Evolutionary conservation across 2,797 vertebrate species (phyloP), one percentile per base, ranked within the genome.

Genomic region (Oreonectes daqikongensis): DNA sequence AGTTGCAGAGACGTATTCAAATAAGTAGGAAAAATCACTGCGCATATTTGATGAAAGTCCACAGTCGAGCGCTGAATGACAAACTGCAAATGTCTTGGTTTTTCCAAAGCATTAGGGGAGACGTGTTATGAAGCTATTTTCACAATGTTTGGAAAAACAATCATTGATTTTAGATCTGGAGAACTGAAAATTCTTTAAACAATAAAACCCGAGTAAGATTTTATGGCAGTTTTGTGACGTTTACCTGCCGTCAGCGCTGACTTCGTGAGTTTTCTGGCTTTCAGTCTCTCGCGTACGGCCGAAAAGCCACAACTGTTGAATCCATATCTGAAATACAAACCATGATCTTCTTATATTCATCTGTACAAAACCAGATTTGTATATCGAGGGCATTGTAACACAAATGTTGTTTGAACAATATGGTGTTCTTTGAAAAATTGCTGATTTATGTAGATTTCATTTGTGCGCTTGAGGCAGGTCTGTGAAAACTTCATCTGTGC

Each of bases 261-360:
- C 88, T 99, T 97, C 0, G 68, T 74, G 26, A 87, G 85, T 78
- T 85, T 87, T 26, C 97, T 93, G 44, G 89, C 89, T 57, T 86
- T 88, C 53, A 99, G 88, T 84, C 96, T 91, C 65, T 81, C 90
- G 40, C 92, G 91, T 63, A 95, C 95, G 0, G 53, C 93, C 0
- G 28, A 83, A 0, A 95, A 83, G 35, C 98, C 98, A 0, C 97
- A 96, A 81, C 97, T 99, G 88, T 99, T 99, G 88, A 99, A 99
- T 40, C 98, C 97, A 0, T 96, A 99, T 82, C 98, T 99, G 82
- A 2, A 74, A 20, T 20, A n/a, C n/a, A 10, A 7, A 60, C 28
- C 32, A 10, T 24, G 1, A 20, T 20, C 1, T 2, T 14, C 5
- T 55, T 14, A 15, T 26, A 55, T 20, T 60, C 15, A 59, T 59